A percentile compares a stretch with the other conserved stretches of the same genome.
Conservation (phyloP, 2,888 invertebrate genomes). For the Tortrix viridana region DNA sequence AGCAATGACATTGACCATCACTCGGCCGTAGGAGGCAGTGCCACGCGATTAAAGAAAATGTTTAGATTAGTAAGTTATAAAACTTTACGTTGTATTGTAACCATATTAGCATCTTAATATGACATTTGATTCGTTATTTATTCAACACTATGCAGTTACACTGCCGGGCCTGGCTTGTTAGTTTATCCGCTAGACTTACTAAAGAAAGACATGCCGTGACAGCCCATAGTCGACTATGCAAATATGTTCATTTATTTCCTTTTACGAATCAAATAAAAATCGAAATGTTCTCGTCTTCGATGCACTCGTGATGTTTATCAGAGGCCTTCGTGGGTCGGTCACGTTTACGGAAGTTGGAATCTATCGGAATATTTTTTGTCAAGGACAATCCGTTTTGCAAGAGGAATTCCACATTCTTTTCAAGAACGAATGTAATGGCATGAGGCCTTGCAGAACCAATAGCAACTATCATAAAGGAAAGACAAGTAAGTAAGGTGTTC, state of each 20-base stretch:
- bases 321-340: conserved; percentile 57
- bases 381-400: conserved; percentile 50
- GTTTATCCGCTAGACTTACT: conserved; percentile 57
- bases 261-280: conserved; percentile 62
- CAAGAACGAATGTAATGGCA: conserved; percentile 63
- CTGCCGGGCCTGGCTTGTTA: conserved; percentile 45
- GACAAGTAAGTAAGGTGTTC: conserved; percentile 77
- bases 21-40: conserved; percentile 45
- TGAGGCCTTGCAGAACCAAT: conserved; percentile 65
- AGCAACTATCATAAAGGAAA: conserved; percentile 73
- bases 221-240: conserved; percentile 64
- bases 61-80: conserved; percentile 46
- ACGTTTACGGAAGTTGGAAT: conserved; percentile 69
- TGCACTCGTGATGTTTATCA: conserved; percentile 61
- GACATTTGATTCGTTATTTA: conserved; percentile 65
- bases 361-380: conserved; percentile 62
- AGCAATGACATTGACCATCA: conserved; percentile 69
- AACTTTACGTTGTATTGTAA: conserved; percentile 43
- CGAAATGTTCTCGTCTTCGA: conserved; percentile 47
- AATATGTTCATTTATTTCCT: conserved; percentile 70
- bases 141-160: conserved; percentile 56
- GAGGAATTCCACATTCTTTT: conserved; percentile 59
- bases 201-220: conserved; percentile 66
- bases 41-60: conserved; percentile 49
- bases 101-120: conserved; percentile 56